These are phyloP conservation scores for Myoxocephalus aenaeus DNA, from an alignment of 2,797 vertebrate genomes.

Conservation along the genomic window DNA sequence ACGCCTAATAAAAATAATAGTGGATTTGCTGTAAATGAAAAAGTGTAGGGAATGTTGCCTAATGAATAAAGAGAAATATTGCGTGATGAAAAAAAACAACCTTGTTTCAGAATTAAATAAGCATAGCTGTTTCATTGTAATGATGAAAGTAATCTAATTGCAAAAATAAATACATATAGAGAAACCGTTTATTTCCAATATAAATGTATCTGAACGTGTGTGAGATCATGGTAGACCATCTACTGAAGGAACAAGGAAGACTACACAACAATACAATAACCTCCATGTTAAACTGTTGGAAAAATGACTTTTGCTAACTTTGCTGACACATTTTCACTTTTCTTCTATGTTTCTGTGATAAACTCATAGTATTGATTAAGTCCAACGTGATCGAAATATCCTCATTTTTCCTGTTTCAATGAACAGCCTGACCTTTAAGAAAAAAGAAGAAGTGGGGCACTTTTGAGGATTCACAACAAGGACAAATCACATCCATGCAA, in stretches of 20 bases:
- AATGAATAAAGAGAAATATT: background rate
- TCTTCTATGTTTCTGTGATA: background rate
- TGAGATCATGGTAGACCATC: background rate
- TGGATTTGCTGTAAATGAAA: background rate
- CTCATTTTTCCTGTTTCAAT: background rate
- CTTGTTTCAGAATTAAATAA: no score
- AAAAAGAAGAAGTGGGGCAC: background rate
- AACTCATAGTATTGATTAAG: background rate
- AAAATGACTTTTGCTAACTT: background rate
- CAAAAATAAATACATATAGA: no score
- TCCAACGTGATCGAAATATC: background rate
- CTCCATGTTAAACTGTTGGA: background rate
- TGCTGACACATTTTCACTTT: background rate
- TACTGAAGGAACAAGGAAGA: background rate
- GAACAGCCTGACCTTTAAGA: background rate
- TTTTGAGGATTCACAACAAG: constrained; percentile 20
- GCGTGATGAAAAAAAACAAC: no score
- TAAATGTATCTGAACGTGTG: background rate
- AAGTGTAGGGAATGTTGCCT: background rate
- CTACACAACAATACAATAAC: background rate
- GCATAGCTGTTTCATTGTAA: no score
- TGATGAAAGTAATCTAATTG: no score
- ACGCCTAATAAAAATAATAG: no score
- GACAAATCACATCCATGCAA: constrained; percentile 62
- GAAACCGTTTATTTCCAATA: no score